Conservation (phyloP, 2,888 invertebrate genomes). For the Pachymerium ferrugineum region DNA sequence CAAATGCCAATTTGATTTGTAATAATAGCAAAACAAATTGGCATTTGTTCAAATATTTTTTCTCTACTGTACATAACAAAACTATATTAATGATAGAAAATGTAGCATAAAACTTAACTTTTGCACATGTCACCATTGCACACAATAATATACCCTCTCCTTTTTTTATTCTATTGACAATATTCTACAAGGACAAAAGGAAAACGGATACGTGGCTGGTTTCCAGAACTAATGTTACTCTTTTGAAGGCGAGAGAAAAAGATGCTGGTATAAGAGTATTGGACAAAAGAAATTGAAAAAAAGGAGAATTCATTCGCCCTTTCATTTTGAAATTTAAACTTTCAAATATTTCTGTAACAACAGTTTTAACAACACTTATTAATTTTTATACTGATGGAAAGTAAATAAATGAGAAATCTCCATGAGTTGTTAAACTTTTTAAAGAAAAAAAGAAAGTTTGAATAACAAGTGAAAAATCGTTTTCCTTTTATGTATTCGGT, state of each 20-base stretch:
- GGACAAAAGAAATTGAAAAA: not conserved
- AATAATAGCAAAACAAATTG: not conserved
- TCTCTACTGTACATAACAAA: not conserved
- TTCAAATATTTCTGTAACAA: too few species aligned
- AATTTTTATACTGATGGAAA: too few species aligned
- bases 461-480: constrained; percentile 17
- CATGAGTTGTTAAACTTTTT: too few species aligned
- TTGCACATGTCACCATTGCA: too few species aligned
- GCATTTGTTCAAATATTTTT: not conserved
- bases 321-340: too few species aligned
- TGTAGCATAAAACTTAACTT: not conserved
- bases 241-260: constrained; percentile 7
- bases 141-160: not conserved
- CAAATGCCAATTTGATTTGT: not conserved
- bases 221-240: not conserved
- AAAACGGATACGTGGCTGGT: not conserved
- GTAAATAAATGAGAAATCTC: too few species aligned
- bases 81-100: not conserved
- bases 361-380: too few species aligned
- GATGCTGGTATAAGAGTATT: not conserved
- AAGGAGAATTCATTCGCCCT: too few species aligned
- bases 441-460: too few species aligned
- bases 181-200: not conserved
- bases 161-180: not conserved
- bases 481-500: not conserved